Evolutionary conservation across 2,888 invertebrate genomes (phyloP).

Genomic region (Trissolcus brochymenae): DNA sequence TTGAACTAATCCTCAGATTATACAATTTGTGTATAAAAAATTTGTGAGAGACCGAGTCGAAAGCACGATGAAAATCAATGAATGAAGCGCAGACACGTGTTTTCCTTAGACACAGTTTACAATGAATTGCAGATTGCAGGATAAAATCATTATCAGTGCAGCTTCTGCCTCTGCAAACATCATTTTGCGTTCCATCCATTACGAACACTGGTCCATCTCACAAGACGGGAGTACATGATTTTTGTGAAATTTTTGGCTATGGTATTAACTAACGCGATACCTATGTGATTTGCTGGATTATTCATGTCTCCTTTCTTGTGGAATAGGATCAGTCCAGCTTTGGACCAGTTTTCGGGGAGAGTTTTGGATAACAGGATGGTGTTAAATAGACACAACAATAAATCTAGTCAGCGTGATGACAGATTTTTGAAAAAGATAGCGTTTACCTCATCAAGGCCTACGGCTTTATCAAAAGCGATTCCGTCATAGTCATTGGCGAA

Average conservation of each 20-base stretch:
- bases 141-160: neutral
- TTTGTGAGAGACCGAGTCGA: neutral
- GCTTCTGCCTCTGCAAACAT: neutral
- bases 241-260: slow-evolving; percentile 7
- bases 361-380: too few relatives aligned
- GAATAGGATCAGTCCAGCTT: neutral
- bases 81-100: neutral
- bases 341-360: too few relatives aligned
- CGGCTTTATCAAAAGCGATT: too few relatives aligned
- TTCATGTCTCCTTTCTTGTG: neutral
- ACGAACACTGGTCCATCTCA: neutral
- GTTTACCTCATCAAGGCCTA: too few relatives aligned
- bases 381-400: too few relatives aligned
- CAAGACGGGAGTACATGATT: neutral
- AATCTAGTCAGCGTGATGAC: too few relatives aligned
- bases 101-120: neutral
- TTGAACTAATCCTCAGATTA: too few relatives aligned
- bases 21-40: too few relatives aligned
- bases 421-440: too few relatives aligned
- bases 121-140: neutral
- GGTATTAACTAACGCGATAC: neutral
- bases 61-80: neutral
- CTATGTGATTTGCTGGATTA: neutral
- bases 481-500: too few relatives aligned
- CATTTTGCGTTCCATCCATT: neutral